Evolutionary conservation across 1,140 invertebrate genomes (phyloP).

Genomic region (Arion vulgaris): DNA sequence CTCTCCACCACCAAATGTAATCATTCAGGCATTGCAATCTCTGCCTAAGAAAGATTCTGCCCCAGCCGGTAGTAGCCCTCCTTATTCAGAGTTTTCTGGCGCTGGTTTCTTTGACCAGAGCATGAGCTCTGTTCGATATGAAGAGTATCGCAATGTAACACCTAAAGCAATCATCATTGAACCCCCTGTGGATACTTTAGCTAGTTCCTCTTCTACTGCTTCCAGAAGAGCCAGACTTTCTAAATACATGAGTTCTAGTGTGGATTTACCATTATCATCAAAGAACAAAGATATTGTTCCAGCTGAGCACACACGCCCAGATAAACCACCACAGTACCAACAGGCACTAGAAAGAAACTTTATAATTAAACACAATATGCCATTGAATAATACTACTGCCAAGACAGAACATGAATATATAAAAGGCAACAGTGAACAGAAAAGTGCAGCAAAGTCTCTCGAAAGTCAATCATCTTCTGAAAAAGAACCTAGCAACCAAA

Average conservation of each 20-base stretch:
- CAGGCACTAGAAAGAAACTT: conserved; percentile 64
- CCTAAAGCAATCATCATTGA: neutral
- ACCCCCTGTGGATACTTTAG: neutral
- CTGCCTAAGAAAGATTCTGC: neutral
- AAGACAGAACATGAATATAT: conserved; percentile 72
- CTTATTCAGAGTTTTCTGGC: neutral
- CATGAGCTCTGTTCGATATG: neutral
- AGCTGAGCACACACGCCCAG: conserved; percentile 33
- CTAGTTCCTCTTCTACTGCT: neutral
- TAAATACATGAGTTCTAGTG: neutral
- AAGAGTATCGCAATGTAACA: neutral
- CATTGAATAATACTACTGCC: conserved; percentile 64
- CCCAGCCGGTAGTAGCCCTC: neutral
- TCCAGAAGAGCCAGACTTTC: neutral
- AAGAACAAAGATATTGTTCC: neutral
- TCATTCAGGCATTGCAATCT: neutral
- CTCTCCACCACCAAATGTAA: neutral
- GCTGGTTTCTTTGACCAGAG: neutral
- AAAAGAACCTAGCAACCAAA: neutral
- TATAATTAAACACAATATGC: conserved; percentile 53
- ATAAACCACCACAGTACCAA: conserved; percentile 64
- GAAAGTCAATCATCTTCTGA: neutral
- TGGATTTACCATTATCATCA: neutral
- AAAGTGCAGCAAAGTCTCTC: neutral
- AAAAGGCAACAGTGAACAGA: conserved; percentile 56